Conservation (phyloP, 2,113 vertebrate genomes). For the Hemiprocne comata region DNA sequence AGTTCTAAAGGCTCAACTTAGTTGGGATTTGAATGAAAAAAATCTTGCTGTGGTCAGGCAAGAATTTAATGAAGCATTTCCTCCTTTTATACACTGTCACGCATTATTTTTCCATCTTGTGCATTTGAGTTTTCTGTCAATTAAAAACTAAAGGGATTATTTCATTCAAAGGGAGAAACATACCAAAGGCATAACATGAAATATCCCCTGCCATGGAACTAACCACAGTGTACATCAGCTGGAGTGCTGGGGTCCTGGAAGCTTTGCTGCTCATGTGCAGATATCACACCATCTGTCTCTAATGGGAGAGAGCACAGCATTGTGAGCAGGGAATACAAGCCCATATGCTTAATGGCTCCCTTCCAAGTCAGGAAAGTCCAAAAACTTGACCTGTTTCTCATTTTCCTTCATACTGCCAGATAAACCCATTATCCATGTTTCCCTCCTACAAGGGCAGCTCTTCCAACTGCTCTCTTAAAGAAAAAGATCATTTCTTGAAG, state of each 20-base stretch:
- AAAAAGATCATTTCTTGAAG: background rate
- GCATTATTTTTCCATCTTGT: background rate
- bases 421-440: background rate
- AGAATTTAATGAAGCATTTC: background rate
- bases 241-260: background rate
- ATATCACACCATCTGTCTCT: conserved; percentile 21
- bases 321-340: background rate
- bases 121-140: background rate
- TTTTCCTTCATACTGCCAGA: background rate
- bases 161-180: conserved; percentile 11
- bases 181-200: background rate
- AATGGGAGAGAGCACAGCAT: background rate
- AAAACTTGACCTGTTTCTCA: conserved; percentile 40
- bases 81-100: background rate
- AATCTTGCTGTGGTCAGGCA: background rate
- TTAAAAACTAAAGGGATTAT: conserved; percentile 4
- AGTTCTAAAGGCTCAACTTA: background rate
- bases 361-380: conserved; percentile 28
- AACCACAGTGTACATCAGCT: background rate
- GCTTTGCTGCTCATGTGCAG: background rate
- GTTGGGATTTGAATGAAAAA: background rate
- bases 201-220: background rate
- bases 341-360: conserved; percentile 46
- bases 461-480: background rate
- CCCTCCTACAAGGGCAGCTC: background rate